phyloP scores from a whole-genome alignment of 2,113 vertebrate species.

The Chlamydotis undulata region DNA sequence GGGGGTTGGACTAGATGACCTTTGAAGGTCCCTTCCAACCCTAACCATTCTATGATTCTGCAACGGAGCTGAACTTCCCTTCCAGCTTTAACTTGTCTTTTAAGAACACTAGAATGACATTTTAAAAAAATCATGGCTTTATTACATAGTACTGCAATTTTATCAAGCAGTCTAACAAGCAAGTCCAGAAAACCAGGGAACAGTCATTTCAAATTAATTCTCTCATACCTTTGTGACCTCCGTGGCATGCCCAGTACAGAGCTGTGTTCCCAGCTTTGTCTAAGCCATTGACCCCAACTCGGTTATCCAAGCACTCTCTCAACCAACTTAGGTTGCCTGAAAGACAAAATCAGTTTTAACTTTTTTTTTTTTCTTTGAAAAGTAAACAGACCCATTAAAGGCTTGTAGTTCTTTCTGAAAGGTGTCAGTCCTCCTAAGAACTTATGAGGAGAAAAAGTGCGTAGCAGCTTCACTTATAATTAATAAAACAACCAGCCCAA shows the following conservation, averaged over 20 bases:
- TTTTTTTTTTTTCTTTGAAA: not conserved
- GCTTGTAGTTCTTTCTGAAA: not conserved
- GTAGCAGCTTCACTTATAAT: not conserved
- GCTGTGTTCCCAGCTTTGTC: slow-evolving; percentile 98
- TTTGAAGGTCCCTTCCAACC: no score
- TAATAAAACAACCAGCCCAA: not conserved
- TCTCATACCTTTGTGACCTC: slow-evolving; percentile 90
- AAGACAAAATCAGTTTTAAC: slow-evolving; percentile 15
- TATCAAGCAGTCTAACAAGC: not conserved
- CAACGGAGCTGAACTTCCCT: not conserved
- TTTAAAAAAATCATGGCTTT: not conserved
- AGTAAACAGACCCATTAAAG: not conserved
- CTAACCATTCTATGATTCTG: no score
- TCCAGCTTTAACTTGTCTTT: not conserved
- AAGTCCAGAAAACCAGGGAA: not conserved
- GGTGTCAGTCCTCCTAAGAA: not conserved
- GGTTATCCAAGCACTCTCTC: slow-evolving; percentile 95
- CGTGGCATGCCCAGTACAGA: slow-evolving; percentile 96
- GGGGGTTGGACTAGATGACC: no score
- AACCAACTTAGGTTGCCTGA: slow-evolving; percentile 96
- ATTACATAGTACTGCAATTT: not conserved
- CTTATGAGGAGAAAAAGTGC: accelerated
- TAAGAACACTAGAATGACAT: not conserved
- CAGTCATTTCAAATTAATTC: not conserved
- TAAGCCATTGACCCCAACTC: slow-evolving; percentile 93